Evolutionary conservation across 2,113 vertebrate genomes (phyloP), one percentile per base, ranked within the genome.

Genomic region (Leptosomus discolor): DNA sequence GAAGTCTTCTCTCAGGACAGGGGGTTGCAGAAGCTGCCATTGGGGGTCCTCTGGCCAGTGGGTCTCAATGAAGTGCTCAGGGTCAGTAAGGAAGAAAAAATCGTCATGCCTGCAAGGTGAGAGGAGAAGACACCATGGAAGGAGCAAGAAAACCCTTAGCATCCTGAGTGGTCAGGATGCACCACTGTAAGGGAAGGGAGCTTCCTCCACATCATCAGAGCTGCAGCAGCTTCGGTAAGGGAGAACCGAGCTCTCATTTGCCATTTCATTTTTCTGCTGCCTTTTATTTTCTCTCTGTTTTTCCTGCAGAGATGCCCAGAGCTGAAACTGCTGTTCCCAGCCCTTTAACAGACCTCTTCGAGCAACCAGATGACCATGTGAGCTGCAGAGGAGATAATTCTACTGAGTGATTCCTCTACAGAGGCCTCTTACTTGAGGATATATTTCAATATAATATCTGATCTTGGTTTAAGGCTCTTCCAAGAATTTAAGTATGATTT

Each of bases 71-170:
- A 99, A 98, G 81, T 98, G 96, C 85, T 99, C 98, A 1, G 99
- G 98, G 63, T 99, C 97, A 23, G 98, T 97, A 16, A 99, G 97
- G 95, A 99, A 98, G 95, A 97, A 98, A 95, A 99, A 99, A 37
- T 98, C 98, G 2, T 99, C 97, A 3, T 98, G 97, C 84, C 98
- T 99, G 95, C 21, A 80, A 70, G 27, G 61, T 9, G 18, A 84
- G 12, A 74, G 36, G 18, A 57, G 43, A 56, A 57, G 24, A 24
- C 7, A 27, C 4, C 4, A 0, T 3, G 37, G 79, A 51, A 87
- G 23, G 51, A 63, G 19, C 12, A 37, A 32, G 58, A 90, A 64
- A 71, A 27, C 21, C 32, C 19, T 57, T 12, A 18, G 63, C 27
- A n/a, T 11, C 32, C 41, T 0, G 0, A 27, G 19, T 3, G 27